These are phyloP conservation scores for Choloepus hoffmanni DNA, from an alignment of 2,113 vertebrate genomes.

Conservation along the genomic window DNA sequence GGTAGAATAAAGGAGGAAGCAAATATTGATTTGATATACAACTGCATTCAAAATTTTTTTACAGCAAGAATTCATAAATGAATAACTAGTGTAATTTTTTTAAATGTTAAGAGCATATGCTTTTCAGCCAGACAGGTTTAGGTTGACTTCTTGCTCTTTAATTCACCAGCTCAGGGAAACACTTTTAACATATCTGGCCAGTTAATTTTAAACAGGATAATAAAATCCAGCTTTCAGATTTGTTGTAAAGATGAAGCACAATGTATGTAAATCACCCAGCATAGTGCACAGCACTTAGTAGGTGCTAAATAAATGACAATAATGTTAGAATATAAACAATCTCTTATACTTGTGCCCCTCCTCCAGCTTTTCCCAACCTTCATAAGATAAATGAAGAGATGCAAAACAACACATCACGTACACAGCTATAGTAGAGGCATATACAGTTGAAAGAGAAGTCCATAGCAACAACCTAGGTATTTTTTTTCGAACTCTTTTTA, in stretches of 20 bases:
- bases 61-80: not conserved
- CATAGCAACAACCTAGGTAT: not conserved
- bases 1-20: not conserved
- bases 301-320: not conserved
- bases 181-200: not conserved
- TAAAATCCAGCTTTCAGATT: not conserved
- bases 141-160: not conserved
- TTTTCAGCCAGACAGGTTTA: not conserved
- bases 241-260: slow-evolving; percentile 19
- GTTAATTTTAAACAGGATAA: not conserved
- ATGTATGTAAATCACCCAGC: not conserved
- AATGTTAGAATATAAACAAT: not conserved
- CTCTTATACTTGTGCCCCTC: not conserved
- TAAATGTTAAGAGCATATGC: not conserved
- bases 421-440: not conserved
- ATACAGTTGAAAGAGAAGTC: not conserved
- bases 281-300: not conserved
- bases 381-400: not conserved
- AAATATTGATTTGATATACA: not conserved
- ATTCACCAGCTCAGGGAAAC: not conserved
- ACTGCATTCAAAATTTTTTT: not conserved
- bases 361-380: not conserved
- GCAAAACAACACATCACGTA: not conserved
- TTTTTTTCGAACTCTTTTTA: slow-evolving; percentile 8
- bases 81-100: not conserved